These are phyloP conservation scores for Lepidocyrtinus sp. DNA, from an alignment of 2,888 invertebrate species.

Conservation along the genomic window DNA sequence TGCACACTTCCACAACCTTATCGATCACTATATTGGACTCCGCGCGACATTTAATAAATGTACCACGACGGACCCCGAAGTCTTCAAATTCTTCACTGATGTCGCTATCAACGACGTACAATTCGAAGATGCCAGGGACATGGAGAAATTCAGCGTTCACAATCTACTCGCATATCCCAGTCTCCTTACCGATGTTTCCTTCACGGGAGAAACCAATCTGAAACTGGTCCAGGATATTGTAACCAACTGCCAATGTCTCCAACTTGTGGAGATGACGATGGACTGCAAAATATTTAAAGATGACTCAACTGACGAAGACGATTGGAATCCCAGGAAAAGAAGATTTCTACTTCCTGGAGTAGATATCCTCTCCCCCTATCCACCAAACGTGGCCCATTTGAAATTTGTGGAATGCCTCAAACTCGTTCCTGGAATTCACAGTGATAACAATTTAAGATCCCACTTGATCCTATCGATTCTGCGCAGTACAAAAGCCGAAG, in stretches of 20 bases:
- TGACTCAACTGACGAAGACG: not conserved
- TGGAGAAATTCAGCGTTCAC: constrained; percentile 12
- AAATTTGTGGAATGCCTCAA: constrained; percentile 35
- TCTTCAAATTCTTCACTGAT: constrained; percentile 30
- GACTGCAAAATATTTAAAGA: constrained; percentile 36
- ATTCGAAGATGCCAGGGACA: constrained; percentile 37
- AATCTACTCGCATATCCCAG: constrained; percentile 30
- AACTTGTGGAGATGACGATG: constrained; percentile 55
- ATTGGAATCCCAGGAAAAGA: not conserved
- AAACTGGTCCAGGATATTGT: constrained; percentile 41
- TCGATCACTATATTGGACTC: constrained; percentile 52
- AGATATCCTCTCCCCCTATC: constrained; percentile 17
- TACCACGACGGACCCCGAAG: not conserved
- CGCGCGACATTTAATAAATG: constrained; percentile 1
- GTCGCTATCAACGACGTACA: constrained; percentile 41
- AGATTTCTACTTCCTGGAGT: constrained; percentile 42
- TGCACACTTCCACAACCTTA: constrained; percentile 35
- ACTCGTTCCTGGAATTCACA: constrained; percentile 38
- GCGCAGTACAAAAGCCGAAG: constrained; percentile 23
- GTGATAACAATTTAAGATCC: constrained; percentile 36
- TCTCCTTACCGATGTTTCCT: constrained; percentile 37
- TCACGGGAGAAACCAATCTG: constrained; percentile 38
- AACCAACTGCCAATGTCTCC: constrained; percentile 27
- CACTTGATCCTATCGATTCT: constrained; percentile 41
- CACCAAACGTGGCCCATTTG: constrained; percentile 13